Evolutionary conservation across 2,888 invertebrate genomes (phyloP).

Genomic region (Pyrgus malvae): DNA sequence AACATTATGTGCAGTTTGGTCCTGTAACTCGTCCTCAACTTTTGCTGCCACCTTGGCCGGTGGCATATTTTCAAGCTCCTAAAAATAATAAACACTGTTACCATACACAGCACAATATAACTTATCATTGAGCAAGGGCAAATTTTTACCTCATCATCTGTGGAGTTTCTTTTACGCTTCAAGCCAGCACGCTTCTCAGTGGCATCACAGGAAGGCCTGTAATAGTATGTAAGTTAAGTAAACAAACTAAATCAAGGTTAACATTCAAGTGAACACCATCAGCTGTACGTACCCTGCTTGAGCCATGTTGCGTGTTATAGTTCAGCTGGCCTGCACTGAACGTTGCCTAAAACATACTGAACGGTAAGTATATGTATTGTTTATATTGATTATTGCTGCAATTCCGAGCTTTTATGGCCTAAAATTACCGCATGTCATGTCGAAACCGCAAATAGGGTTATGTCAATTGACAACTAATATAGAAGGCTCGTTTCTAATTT

Average conservation of each 20-base stretch:
- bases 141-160: constrained; percentile 68
- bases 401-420: constrained; percentile 47
- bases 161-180: constrained; percentile 72
- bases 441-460: constrained; percentile 78
- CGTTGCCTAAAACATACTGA: constrained; percentile 57
- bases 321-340: constrained; percentile 50
- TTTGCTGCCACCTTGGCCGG: constrained; percentile 60
- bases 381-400: constrained; percentile 33
- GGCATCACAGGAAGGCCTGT: constrained; percentile 64
- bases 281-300: constrained; percentile 70
- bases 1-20: constrained; percentile 64
- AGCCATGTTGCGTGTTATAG: constrained; percentile 63
- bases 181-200: constrained; percentile 62
- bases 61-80: constrained; percentile 74
- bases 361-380: constrained; percentile 38
- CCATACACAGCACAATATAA: background rate
- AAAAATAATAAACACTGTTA: constrained; percentile 35
- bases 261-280: constrained; percentile 44
- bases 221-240: constrained; percentile 55
- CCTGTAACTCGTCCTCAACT: constrained; percentile 52
- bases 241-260: constrained; percentile 64
- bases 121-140: constrained; percentile 27
- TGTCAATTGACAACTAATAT: constrained; percentile 76
- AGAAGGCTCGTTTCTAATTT: constrained; percentile 56
- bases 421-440: constrained; percentile 80